Conservation (phyloP, 2,888 invertebrate species). For the Philonicus albiceps region DNA sequence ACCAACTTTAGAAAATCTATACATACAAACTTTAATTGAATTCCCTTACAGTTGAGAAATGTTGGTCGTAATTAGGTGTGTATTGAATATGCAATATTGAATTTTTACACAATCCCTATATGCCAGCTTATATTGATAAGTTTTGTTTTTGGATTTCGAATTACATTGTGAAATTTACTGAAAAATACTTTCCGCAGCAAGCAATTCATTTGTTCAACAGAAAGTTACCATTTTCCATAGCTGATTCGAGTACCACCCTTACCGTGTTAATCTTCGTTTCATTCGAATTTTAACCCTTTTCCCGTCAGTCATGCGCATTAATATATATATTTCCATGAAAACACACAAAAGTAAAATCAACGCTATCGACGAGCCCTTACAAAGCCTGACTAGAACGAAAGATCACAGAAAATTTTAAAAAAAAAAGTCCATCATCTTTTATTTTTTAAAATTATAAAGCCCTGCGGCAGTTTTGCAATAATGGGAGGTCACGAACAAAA, state of each 20-base stretch:
- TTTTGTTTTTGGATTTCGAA: too few species aligned
- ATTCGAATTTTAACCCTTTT: background rate
- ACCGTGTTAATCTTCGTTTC: background rate
- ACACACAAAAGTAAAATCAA: background rate
- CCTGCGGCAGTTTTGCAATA: background rate
- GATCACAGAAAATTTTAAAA: background rate
- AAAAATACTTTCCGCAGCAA: too few species aligned
- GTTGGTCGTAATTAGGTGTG: too few species aligned
- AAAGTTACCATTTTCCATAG: background rate
- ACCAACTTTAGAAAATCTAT: too few species aligned
- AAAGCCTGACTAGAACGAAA: background rate
- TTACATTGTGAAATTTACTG: too few species aligned
- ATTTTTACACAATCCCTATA: too few species aligned
- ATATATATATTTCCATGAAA: background rate
- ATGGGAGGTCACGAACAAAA: slow-evolving; percentile 35
- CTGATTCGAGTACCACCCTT: background rate
- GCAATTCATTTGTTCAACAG: background rate
- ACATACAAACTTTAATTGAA: too few species aligned
- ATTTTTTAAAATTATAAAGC: background rate
- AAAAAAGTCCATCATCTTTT: background rate
- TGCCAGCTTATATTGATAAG: too few species aligned
- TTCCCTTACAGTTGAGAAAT: too few species aligned
- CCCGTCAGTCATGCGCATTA: background rate
- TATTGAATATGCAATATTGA: too few species aligned
- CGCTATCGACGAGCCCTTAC: background rate